Evolutionary conservation across 2,113 vertebrate species (phyloP).

Genomic region (Solea solea): DNA sequence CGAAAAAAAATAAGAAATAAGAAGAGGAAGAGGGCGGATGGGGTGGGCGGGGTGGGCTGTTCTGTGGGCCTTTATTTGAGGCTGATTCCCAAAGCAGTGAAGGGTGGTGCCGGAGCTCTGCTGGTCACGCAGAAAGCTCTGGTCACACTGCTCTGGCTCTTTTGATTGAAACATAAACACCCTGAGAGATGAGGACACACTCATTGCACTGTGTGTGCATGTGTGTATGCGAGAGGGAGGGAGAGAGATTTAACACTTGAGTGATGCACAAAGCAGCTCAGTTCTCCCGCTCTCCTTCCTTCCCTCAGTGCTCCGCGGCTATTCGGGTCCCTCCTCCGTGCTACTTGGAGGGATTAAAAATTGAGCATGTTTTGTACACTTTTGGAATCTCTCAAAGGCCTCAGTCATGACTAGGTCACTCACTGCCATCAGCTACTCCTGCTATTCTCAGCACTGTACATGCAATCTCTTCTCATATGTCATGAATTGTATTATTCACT

Average conservation of each 20-base stretch:
- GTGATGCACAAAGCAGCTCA: conserved; percentile 17
- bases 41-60: background rate
- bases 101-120: conserved; percentile 42
- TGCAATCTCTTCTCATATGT: conserved; percentile 46
- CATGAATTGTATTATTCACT: conserved; percentile 49
- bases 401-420: conserved; percentile 71
- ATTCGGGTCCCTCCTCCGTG: conserved; percentile 7
- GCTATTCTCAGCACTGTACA: conserved; percentile 59
- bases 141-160: conserved; percentile 71
- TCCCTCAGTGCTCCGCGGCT: background rate
- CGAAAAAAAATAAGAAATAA: conserved; percentile 4
- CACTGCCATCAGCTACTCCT: conserved; percentile 59
- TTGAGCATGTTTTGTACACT: conserved; percentile 62
- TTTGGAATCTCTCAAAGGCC: conserved; percentile 51
- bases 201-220: conserved; percentile 8
- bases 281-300: background rate
- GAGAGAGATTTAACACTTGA: conserved; percentile 37
- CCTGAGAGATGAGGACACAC: conserved; percentile 63
- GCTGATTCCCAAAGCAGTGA: conserved; percentile 52
- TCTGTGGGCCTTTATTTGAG: conserved; percentile 23
- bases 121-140: conserved; percentile 57
- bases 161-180: conserved; percentile 82
- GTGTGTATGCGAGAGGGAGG: conserved; percentile 2
- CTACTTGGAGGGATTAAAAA: conserved; percentile 63
- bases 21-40: background rate